These are phyloP conservation scores for Scytalopus superciliaris DNA, from an alignment of 2,113 vertebrate genomes.

Conservation along the genomic window DNA sequence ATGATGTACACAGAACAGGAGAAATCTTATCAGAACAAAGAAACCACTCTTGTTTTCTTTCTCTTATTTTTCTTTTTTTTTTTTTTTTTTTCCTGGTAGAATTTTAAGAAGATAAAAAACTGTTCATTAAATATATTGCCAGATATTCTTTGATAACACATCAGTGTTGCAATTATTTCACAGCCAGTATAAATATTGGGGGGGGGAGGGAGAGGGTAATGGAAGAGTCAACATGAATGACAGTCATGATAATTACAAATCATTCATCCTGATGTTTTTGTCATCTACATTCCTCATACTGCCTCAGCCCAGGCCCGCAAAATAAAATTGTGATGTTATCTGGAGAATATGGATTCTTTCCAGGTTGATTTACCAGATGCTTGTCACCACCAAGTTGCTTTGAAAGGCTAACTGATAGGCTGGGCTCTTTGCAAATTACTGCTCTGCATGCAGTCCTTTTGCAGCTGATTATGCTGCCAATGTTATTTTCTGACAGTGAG, in stretches of 20 bases:
- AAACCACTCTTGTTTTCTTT: not conserved
- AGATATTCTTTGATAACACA: not conserved
- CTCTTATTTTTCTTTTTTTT: not conserved
- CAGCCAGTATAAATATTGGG: not conserved
- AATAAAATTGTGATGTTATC: conserved; percentile 14
- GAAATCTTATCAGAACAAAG: not conserved
- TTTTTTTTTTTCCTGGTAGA: not conserved
- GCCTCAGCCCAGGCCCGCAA: not conserved
- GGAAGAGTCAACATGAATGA: not conserved
- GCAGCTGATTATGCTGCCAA: conserved; percentile 13
- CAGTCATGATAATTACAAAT: not conserved
- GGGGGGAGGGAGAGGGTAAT: fast-evolving
- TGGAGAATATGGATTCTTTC: not conserved
- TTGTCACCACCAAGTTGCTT: not conserved
- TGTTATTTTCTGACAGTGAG: conserved; percentile 17
- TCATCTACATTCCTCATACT: not conserved
- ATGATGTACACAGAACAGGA: not conserved
- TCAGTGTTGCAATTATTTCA: not conserved
- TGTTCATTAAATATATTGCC: not conserved
- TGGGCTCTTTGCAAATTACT: conserved; percentile 15
- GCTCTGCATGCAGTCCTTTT: conserved; percentile 22
- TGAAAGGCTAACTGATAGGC: conserved; percentile 5
- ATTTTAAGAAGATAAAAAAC: not conserved
- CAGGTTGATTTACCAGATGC: conserved; percentile 27
- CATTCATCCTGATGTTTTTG: not conserved